Evolutionary conservation across 1,140 invertebrate genomes (phyloP).

Genomic region (Pseudoatta argentina): DNA sequence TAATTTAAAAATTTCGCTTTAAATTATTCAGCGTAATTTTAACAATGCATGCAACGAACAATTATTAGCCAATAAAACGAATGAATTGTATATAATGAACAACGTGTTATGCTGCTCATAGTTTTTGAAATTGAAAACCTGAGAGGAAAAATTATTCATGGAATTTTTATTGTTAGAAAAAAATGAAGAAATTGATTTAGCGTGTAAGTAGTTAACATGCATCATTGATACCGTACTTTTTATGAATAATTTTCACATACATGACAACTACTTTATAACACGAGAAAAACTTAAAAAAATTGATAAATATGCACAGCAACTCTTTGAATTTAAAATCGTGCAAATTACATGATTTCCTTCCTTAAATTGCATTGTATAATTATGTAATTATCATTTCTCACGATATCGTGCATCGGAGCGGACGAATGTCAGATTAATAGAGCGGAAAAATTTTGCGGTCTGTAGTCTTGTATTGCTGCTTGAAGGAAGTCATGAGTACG

Average conservation of each 20-base stretch:
- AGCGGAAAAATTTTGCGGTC: constrained; percentile 34
- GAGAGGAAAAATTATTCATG: constrained; percentile 14
- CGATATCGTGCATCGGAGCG: constrained; percentile 15
- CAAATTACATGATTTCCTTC: not conserved
- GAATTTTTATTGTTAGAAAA: constrained; percentile 6
- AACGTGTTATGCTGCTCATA: not conserved
- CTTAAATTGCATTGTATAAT: not conserved
- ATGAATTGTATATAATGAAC: constrained; percentile 6
- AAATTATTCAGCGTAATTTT: constrained; percentile 29
- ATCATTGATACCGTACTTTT: not conserved
- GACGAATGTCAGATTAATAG: constrained; percentile 29
- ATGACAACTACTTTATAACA: not conserved
- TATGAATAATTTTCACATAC: not conserved
- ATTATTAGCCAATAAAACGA: constrained; percentile 20
- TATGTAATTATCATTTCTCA: constrained; percentile 23
- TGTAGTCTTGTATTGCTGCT: not conserved
- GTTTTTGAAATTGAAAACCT: not conserved
- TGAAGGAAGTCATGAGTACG: constrained; percentile 20
- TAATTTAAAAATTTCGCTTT: not conserved
- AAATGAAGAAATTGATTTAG: not conserved
- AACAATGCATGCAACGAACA: not conserved
- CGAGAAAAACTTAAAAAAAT: not conserved
- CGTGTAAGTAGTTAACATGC: not conserved
- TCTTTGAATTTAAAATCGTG: not conserved
- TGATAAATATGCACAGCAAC: not conserved